Evolutionary conservation across 2,113 vertebrate genomes (phyloP).

Genomic region (Strix uralensis): DNA sequence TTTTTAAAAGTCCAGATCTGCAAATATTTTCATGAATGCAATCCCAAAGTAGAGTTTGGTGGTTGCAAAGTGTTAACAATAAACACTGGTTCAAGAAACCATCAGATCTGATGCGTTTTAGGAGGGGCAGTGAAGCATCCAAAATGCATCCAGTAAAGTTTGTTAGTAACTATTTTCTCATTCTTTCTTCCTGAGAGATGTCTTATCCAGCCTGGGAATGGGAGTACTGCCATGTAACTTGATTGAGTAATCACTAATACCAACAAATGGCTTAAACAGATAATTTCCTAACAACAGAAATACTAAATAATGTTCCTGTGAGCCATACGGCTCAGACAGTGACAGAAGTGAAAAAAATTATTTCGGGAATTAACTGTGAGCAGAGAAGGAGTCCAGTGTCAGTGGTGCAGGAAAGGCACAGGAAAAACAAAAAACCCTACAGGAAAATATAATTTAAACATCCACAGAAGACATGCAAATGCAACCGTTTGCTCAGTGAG

Average conservation of each 20-base stretch:
- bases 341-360: not conserved
- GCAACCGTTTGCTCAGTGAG: not conserved
- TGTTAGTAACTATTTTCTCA: not conserved
- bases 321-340: not conserved
- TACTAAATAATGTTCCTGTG: not conserved
- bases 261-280: not conserved
- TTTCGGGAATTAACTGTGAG: not conserved
- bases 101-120: not conserved
- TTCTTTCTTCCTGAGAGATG: not conserved
- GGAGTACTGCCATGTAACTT: not conserved
- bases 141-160: not conserved
- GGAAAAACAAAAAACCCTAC: not conserved
- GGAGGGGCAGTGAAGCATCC: not conserved
- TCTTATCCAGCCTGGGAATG: not conserved
- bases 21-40: not conserved
- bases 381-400: not conserved
- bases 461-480: not conserved
- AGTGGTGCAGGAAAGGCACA: not conserved
- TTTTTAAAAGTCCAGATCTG: not conserved
- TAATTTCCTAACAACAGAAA: not conserved
- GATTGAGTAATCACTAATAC: not conserved
- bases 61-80: not conserved
- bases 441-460: not conserved
- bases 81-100: not conserved
- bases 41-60: not conserved